Conservation (phyloP, 2,797 vertebrate genomes). For the Hyperoplus immaculatus region DNA sequence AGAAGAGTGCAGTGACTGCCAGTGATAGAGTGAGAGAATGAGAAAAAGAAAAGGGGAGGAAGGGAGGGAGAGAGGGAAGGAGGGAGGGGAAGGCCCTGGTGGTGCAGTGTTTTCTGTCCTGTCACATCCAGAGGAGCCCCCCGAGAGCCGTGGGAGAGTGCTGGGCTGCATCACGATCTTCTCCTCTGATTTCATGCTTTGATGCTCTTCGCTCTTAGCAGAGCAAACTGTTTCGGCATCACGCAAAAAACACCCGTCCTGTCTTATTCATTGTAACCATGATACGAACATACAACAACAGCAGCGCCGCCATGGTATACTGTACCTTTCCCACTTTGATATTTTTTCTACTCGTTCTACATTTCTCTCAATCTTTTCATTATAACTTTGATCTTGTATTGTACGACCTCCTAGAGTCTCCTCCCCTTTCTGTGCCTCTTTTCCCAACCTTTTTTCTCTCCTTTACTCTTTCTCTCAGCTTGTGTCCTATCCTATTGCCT, state of each 20-base stretch:
- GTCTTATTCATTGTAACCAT: conserved; percentile 65
- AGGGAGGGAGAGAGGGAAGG: conserved; percentile 20
- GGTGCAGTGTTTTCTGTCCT: conserved; percentile 67
- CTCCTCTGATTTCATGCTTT: conserved; percentile 83
- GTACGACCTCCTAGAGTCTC: not conserved
- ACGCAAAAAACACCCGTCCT: conserved; percentile 60
- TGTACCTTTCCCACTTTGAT: conserved; percentile 4
- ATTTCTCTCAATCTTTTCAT: conserved; percentile 17
- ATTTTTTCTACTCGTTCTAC: not conserved
- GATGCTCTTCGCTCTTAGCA: conserved; percentile 74
- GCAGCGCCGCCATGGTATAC: not conserved
- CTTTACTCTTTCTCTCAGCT: conserved; percentile 36
- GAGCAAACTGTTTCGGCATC: conserved; percentile 62
- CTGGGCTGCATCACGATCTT: conserved; percentile 78
- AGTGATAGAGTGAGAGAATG: conserved; percentile 41
- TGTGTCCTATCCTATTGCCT: conserved; percentile 32
- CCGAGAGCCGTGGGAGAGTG: conserved; percentile 70
- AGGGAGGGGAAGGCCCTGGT: conserved; percentile 51
- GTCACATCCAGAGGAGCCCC: conserved; percentile 78
- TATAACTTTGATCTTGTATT: conserved; percentile 19
- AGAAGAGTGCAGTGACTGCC: conserved; percentile 48
- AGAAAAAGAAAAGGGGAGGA: conserved; percentile 8
- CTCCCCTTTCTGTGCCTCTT: conserved; percentile 1
- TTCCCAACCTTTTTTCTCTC: not conserved
- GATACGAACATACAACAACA: conserved; percentile 44